Percentiles rank a stretch among this genome's conserved stretches.
Evolutionary conservation across 2,888 invertebrate species (phyloP).

Genomic region (Apotomis betuletana): DNA sequence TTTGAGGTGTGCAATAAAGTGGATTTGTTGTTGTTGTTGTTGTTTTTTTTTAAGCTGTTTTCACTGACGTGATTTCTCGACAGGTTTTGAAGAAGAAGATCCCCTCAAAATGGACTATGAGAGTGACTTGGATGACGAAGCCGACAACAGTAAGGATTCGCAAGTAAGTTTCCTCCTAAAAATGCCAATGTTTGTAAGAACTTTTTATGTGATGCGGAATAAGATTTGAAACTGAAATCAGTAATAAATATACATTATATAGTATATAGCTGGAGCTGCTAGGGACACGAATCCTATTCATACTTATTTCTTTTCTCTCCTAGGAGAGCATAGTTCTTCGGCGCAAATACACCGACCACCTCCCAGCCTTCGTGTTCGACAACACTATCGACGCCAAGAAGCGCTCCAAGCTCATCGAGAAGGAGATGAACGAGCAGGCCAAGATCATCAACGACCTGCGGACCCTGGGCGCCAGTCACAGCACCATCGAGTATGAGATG

Average conservation of each 20-base stretch:
- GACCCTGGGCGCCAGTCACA: constrained; percentile 93
- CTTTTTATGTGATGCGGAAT: too few relatives aligned
- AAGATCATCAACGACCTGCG: constrained; percentile 96
- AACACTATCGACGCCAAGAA: constrained; percentile 90
- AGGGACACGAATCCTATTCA: too few relatives aligned
- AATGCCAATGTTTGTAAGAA: too few relatives aligned
- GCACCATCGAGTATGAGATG: constrained; percentile 96
- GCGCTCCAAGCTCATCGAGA: constrained; percentile 96
- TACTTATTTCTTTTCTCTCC: background rate
- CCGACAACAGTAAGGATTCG: constrained; percentile 84
- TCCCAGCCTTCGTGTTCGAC: constrained; percentile 93
- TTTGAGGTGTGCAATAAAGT: too few relatives aligned
- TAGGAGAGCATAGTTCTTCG: constrained; percentile 88
- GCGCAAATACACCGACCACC: constrained; percentile 87
- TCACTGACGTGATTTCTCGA: background rate
- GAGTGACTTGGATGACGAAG: constrained; percentile 90
- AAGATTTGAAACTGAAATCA: too few relatives aligned
- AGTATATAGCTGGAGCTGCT: too few relatives aligned
- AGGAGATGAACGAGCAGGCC: constrained; percentile 98
- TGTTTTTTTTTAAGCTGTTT: too few relatives aligned
- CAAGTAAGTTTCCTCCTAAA: constrained; percentile 58
- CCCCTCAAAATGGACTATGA: constrained; percentile 88
- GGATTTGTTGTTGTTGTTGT: too few relatives aligned
- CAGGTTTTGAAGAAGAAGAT: constrained; percentile 91
- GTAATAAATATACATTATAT: too few relatives aligned